Evolutionary conservation across 2,113 vertebrate genomes (phyloP).

Genomic region (Alethe diademata): DNA sequence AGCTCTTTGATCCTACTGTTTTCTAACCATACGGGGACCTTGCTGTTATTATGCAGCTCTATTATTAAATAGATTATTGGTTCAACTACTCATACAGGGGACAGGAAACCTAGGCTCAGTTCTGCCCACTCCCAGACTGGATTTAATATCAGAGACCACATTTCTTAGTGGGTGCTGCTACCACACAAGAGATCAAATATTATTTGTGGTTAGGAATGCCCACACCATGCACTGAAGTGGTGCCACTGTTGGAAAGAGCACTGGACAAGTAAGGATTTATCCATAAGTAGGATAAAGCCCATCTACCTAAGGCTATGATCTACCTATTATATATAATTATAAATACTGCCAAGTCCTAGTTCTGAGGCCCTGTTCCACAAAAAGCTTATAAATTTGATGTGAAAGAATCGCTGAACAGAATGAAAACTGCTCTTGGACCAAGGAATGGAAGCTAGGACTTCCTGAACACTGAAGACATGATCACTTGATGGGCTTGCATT

Average conservation of each 20-base stretch:
- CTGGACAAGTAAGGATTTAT: background rate
- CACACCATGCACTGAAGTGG: background rate
- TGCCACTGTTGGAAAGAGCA: background rate
- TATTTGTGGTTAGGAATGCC: background rate
- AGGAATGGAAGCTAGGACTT: background rate
- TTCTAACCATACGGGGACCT: background rate
- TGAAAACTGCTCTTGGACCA: background rate
- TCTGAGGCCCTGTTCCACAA: background rate
- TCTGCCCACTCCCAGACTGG: background rate
- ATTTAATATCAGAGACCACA: background rate
- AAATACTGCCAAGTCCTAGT: background rate
- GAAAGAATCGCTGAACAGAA: background rate
- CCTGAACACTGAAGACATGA: background rate
- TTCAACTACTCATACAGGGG: background rate
- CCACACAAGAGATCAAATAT: background rate
- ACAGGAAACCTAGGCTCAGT: background rate
- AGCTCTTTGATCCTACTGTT: background rate
- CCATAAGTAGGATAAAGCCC: background rate
- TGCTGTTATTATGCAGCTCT: background rate
- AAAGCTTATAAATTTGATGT: background rate
- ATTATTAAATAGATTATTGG: background rate
- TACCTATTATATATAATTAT: background rate
- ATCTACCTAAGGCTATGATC: background rate
- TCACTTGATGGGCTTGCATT: background rate
- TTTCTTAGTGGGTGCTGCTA: background rate